Evolutionary conservation across 1,140 invertebrate genomes (phyloP), one percentile per base, ranked within the genome.

Genomic region (Acromyrmex charruanus): DNA sequence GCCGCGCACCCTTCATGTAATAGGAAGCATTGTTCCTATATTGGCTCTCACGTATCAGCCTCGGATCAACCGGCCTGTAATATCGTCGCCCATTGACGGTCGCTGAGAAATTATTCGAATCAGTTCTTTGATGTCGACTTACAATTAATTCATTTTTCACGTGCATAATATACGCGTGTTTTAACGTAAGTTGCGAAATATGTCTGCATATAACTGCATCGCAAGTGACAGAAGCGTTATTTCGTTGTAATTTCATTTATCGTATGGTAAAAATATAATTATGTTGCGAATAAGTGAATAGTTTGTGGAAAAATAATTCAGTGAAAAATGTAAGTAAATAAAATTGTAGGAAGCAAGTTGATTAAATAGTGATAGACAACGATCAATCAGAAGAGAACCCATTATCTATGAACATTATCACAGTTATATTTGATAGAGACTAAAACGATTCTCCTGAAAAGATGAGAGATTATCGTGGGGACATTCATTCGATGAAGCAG

Each of bases 1-100:
- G 91, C 89, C 80, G 53, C 65, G 88, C 90, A 87, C 92, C 91
- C 79, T 87, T 79, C 69, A 35, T 39, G 25, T 63, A 75, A 59
- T 59, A 72, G 61, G 28, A 82, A 21, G 77, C 71, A 84, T 86
- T 88, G 87, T 86, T 77, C n/a, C 82, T 88, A 74, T 81, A 88
- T 88, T 88, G 87, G 87, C 84, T 18, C 51, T 74, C 55, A 21
- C n/a, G 49, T 39, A 85, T 87, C 86, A 69, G 53, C 59, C 18
- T 21, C 39, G 44, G 61, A 86, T 86, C 85, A 66, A 66, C 49
- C 49, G 49, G 10, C 2, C 21, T 66, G 59, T 9, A 85, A 85
- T 85, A 79, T 79, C 71, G 31, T 53, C 69, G 21, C 18, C 18
- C 58, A 68, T 79, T 53, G 82, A 55, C 25, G 61, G 16, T 12